Conservation (phyloP, 2,888 invertebrate genomes). For the Cremastinae sp. region DNA sequence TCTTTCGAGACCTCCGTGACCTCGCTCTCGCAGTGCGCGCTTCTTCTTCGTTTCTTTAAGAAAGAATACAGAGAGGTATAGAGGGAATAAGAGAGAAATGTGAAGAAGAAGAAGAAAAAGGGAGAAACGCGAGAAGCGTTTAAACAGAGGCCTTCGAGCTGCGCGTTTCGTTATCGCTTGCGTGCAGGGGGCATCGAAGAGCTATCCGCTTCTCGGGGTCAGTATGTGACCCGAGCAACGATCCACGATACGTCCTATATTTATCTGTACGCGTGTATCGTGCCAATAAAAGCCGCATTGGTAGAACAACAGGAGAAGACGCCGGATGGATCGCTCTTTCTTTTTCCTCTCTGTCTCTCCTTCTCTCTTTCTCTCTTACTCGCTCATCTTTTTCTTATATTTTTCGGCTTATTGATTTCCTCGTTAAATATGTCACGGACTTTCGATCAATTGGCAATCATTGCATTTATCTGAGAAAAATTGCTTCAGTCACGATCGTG, state of each 20-base stretch:
- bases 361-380: constrained; percentile 9
- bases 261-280: constrained; percentile 46
- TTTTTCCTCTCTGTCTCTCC: not conserved
- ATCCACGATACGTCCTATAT: constrained; percentile 37
- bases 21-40: constrained; percentile 48
- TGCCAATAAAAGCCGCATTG: constrained; percentile 21
- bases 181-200: constrained; percentile 77
- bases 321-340: not conserved
- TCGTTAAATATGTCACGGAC: too few relatives aligned
- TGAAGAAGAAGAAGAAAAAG: constrained; percentile 1
- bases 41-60: constrained; percentile 41
- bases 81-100: not conserved
- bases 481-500: too few relatives aligned
- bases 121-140: constrained; percentile 33
- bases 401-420: too few relatives aligned
- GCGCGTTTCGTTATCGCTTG: constrained; percentile 74
- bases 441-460: too few relatives aligned
- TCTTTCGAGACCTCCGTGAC: constrained; percentile 59
- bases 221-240: constrained; percentile 59
- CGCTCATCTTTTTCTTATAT: too few relatives aligned
- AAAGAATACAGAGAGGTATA: not conserved
- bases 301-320: constrained; percentile 1
- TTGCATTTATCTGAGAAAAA: too few relatives aligned
- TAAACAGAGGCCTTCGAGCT: constrained; percentile 65
- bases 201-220: constrained; percentile 71